These are phyloP conservation scores for Yponomeuta sedellus DNA, from an alignment of 2,888 invertebrate species.

Conservation along the genomic window DNA sequence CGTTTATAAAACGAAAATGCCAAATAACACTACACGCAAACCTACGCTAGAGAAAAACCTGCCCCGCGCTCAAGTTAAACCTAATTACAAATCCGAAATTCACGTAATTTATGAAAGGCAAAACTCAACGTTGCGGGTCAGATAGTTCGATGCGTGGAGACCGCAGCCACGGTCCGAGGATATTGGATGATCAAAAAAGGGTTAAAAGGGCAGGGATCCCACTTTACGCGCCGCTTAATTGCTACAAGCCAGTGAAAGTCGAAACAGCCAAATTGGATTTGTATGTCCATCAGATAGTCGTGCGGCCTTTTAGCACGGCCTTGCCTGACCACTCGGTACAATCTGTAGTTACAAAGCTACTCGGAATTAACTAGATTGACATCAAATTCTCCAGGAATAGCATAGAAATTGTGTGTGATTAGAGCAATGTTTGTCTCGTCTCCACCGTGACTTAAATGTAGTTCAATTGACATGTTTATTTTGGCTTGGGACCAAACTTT, in stretches of 20 bases:
- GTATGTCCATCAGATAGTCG: constrained; percentile 37
- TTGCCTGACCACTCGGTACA: constrained; percentile 27
- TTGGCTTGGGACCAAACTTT: too few relatives aligned
- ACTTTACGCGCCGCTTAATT: constrained; percentile 71
- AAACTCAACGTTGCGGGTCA: constrained; percentile 3
- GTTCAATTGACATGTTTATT: too few relatives aligned
- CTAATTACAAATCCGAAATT: constrained; percentile 13
- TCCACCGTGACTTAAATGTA: too few relatives aligned
- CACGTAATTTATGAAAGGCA: constrained; percentile 14
- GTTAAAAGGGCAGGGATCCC: constrained; percentile 43
- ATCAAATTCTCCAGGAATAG: too few relatives aligned
- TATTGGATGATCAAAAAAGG: constrained; percentile 46
- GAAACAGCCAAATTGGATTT: constrained; percentile 70
- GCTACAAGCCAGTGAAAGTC: constrained; percentile 63
- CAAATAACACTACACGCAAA: not conserved
- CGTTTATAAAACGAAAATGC: not conserved
- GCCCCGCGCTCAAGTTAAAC: not conserved
- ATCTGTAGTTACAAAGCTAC: constrained; percentile 54
- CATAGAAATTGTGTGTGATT: too few relatives aligned
- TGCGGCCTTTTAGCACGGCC: constrained; percentile 17
- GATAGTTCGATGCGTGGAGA: constrained; percentile 16
- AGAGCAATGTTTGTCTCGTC: too few relatives aligned
- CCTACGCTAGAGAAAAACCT: not conserved
- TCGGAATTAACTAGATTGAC: constrained; percentile 60
- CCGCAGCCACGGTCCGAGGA: constrained; percentile 31